Evolutionary conservation across 2,113 vertebrate genomes (phyloP).

Genomic region (Notothenia coriiceps): DNA sequence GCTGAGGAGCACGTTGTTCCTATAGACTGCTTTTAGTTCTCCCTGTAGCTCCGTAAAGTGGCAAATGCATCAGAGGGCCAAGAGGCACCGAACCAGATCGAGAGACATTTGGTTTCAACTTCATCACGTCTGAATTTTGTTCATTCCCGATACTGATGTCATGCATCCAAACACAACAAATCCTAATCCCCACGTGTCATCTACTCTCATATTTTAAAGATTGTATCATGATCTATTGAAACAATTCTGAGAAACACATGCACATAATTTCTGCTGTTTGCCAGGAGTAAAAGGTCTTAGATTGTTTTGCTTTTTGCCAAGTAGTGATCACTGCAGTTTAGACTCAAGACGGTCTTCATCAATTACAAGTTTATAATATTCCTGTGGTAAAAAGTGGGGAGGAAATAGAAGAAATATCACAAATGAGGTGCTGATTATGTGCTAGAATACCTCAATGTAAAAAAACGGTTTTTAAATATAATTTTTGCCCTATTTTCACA

Average conservation of each 20-base stretch:
- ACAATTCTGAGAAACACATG: background rate
- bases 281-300: background rate
- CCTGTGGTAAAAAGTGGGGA: background rate
- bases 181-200: background rate
- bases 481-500: background rate
- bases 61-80: no score
- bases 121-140: no score
- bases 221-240: background rate
- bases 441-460: background rate
- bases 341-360: background rate
- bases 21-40: conserved; percentile 36
- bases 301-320: background rate
- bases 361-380: background rate
- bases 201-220: background rate
- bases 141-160: background rate
- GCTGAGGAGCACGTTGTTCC: conserved; percentile 31
- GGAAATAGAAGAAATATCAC: background rate
- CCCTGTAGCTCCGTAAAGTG: conserved; percentile 13
- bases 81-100: no score
- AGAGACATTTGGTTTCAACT: no score
- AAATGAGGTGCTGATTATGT: background rate
- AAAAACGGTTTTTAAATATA: background rate
- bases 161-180: conserved; percentile 21
- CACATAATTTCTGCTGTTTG: background rate
- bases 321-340: background rate